Percentiles rank a stretch among this genome's conserved stretches.
These are phyloP conservation scores for Apostichopus parvimensis DNA, from an alignment of 35 echinoderm and acorn worm genomes.

Conservation along the genomic window DNA sequence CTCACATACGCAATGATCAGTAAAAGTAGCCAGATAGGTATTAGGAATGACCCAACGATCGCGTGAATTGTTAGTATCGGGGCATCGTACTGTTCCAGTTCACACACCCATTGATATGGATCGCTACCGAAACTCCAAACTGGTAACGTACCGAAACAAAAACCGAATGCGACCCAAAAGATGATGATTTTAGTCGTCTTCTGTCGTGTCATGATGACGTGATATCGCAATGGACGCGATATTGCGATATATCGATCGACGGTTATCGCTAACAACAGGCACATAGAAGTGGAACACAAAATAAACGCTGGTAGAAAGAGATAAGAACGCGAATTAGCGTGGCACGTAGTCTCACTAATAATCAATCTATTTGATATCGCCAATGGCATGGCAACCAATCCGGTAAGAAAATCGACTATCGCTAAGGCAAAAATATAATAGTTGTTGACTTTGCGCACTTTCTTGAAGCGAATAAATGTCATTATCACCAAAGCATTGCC, in stretches of 20 bases:
- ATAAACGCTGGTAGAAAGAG: neutral
- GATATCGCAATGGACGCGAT: neutral
- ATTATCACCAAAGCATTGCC: neutral
- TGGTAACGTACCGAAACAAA: neutral
- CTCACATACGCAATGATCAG: neutral
- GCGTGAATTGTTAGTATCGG: neutral
- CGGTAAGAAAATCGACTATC: neutral
- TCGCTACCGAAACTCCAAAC: neutral
- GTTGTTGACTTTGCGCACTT: slow-evolving; percentile 11
- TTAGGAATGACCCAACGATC: neutral
- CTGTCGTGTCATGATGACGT: neutral
- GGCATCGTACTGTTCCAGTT: slow-evolving; percentile 3
- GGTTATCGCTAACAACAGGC: neutral
- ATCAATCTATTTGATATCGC: neutral
- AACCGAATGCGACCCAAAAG: neutral
- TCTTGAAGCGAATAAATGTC: slow-evolving; percentile 6
- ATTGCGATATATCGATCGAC: slow-evolving; percentile 17
- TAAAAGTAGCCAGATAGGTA: neutral
- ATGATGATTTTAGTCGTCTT: neutral
- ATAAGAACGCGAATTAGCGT: neutral
- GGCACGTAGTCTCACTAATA: neutral
- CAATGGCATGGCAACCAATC: neutral
- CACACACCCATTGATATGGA: neutral
- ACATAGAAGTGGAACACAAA: neutral
- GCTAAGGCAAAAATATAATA: slow-evolving; percentile 10